Percentiles rank a stretch among this genome's conserved stretches.
Evolutionary conservation across 2,797 vertebrate species (phyloP).

Genomic region (Botia kubotai): DNA sequence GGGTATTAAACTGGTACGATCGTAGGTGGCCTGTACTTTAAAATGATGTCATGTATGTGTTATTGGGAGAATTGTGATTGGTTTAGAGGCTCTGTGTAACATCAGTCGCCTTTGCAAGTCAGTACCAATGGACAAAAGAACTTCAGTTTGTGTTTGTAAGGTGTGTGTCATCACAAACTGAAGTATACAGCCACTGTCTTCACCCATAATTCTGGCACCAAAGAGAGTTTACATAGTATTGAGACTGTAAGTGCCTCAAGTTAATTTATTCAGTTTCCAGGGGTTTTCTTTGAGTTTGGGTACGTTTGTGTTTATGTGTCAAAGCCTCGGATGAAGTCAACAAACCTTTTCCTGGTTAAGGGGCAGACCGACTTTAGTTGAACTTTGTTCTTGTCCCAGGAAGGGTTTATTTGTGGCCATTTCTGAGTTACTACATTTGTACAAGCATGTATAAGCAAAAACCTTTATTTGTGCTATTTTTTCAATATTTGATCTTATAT

Average conservation of each 20-base stretch:
- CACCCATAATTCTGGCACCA: too few relatives aligned
- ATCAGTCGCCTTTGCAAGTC: background rate
- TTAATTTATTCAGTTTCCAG: too few relatives aligned
- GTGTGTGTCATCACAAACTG: too few relatives aligned
- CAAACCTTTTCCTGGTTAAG: background rate
- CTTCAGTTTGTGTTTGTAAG: background rate
- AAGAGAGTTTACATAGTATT: too few relatives aligned
- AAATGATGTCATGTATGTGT: constrained; percentile 11
- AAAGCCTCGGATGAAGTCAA: background rate
- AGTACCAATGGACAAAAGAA: background rate
- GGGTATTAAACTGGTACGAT: constrained; percentile 95
- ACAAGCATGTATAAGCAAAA: background rate
- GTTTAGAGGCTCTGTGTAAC: background rate
- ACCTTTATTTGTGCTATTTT: background rate
- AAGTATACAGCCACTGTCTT: too few relatives aligned
- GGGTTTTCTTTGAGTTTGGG: too few relatives aligned
- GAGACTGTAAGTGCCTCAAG: too few relatives aligned
- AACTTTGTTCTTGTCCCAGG: background rate
- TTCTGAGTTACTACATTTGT: background rate
- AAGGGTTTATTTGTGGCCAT: background rate
- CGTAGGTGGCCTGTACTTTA: constrained; percentile 69
- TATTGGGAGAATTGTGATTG: background rate
- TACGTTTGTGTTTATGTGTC: background rate
- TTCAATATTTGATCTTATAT: background rate
- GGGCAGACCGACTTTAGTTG: background rate